Percentiles rank a stretch among this genome's conserved stretches.
These are phyloP conservation scores for Corythaeola cristata DNA, from an alignment of 2,113 vertebrate species.

Conservation along the genomic window DNA sequence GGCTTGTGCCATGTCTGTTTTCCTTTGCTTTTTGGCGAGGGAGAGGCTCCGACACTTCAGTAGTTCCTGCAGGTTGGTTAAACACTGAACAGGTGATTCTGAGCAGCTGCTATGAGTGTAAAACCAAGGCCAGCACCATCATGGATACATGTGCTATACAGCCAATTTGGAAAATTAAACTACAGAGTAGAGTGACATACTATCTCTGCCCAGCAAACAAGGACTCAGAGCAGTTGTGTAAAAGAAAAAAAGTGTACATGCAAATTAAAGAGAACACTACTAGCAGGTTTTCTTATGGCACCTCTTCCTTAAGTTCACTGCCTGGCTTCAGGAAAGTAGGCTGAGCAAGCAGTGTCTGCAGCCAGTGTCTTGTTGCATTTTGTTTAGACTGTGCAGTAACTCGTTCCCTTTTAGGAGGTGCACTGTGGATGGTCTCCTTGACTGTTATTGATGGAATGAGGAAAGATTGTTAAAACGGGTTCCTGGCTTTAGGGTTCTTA, in stretches of 20 bases:
- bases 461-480: neutral
- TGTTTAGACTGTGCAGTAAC: neutral
- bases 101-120: neutral
- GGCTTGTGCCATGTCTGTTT: neutral
- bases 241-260: neutral
- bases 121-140: neutral
- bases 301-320: neutral
- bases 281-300: neutral
- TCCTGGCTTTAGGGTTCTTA: neutral
- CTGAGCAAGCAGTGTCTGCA: neutral
- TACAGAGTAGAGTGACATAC: neutral
- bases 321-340: neutral
- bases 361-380: neutral
- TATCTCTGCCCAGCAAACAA: neutral
- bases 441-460: neutral
- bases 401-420: neutral
- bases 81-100: neutral
- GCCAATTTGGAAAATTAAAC: neutral
- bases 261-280: conserved; percentile 50
- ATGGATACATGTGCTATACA: neutral
- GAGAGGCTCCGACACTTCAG: neutral
- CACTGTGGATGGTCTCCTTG: neutral
- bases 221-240: neutral
- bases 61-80: neutral
- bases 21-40: conserved; percentile 11